Evolutionary conservation across 2,797 vertebrate species (phyloP).

Genomic region (Nannoperca obscura): DNA sequence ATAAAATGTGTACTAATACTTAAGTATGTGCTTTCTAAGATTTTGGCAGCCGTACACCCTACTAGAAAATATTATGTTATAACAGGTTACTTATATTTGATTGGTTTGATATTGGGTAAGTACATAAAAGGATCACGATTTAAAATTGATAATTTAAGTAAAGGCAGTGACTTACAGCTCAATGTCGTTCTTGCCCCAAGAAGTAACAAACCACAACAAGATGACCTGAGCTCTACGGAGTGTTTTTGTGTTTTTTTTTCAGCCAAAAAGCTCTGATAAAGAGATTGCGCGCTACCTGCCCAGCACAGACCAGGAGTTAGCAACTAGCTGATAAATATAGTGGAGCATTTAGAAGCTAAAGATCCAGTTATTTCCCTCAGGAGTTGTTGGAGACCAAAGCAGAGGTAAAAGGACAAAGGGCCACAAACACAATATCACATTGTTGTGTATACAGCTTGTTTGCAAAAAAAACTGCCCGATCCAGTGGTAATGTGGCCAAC

Average conservation of each 20-base stretch:
- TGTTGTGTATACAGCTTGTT: neutral
- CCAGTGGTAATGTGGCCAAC: neutral
- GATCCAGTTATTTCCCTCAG: neutral
- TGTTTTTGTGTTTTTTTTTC: neutral
- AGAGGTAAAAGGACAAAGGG: neutral
- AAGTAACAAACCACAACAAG: constrained; percentile 2
- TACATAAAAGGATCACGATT: neutral
- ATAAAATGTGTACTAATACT: constrained; percentile 27
- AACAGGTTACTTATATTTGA: neutral
- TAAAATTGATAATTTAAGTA: neutral
- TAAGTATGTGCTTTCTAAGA: neutral
- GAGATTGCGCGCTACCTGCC: neutral
- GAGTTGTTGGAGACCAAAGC: constrained; percentile 5
- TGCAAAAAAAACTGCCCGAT: too few species aligned
- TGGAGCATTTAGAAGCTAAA: neutral
- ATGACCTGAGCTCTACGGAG: neutral
- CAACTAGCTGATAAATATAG: neutral
- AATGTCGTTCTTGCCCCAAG: neutral
- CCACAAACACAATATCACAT: neutral
- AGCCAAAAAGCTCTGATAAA: neutral
- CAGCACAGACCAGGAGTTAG: neutral
- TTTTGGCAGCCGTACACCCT: neutral
- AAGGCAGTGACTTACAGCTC: neutral
- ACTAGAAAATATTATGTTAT: neutral
- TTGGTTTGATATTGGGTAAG: neutral